Percentiles rank a stretch among this genome's conserved stretches.
phyloP scores from a whole-genome alignment of 1,140 invertebrate genomes.

The Aphaenogaster floridana region DNA sequence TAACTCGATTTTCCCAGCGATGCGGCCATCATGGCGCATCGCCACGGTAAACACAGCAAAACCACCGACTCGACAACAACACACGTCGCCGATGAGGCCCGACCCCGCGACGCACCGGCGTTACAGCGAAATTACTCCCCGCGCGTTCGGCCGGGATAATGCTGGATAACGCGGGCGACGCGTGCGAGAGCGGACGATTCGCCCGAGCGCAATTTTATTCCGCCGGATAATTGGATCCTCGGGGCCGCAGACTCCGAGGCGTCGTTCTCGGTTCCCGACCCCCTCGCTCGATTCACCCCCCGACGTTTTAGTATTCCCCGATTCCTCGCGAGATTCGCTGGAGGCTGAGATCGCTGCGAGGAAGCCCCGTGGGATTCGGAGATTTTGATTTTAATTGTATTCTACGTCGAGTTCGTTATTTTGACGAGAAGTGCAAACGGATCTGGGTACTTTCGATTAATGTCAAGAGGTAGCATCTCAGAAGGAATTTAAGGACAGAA shows the following conservation, averaged over 20 bases:
- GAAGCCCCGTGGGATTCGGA: not conserved
- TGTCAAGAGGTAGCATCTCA: not conserved
- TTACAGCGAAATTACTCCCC: conserved; percentile 42
- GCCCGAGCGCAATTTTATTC: conserved; percentile 53
- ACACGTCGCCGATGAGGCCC: conserved; percentile 17
- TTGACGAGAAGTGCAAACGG: not conserved
- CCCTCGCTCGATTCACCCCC: not conserved
- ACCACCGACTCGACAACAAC: conserved; percentile 41
- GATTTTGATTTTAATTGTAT: conserved; percentile 15
- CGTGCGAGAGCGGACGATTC: conserved; percentile 46
- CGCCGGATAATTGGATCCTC: conserved; percentile 51
- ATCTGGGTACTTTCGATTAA: not conserved
- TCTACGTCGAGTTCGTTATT: not conserved
- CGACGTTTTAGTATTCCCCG: not conserved
- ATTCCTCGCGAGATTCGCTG: not conserved
- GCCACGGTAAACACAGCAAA: conserved; percentile 53
- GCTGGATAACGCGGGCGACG: not conserved
- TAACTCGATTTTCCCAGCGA: conserved; percentile 55
- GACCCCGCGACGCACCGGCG: not conserved
- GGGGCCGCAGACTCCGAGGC: conserved; percentile 26
- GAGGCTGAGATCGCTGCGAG: not conserved
- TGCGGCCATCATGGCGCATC: conserved; percentile 43
- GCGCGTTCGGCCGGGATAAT: not conserved
- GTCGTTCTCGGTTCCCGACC: not conserved
- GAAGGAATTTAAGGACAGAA: not conserved